These are phyloP conservation scores for Lasioglossum baleicum DNA, from an alignment of 1,140 invertebrate species.

Conservation along the genomic window DNA sequence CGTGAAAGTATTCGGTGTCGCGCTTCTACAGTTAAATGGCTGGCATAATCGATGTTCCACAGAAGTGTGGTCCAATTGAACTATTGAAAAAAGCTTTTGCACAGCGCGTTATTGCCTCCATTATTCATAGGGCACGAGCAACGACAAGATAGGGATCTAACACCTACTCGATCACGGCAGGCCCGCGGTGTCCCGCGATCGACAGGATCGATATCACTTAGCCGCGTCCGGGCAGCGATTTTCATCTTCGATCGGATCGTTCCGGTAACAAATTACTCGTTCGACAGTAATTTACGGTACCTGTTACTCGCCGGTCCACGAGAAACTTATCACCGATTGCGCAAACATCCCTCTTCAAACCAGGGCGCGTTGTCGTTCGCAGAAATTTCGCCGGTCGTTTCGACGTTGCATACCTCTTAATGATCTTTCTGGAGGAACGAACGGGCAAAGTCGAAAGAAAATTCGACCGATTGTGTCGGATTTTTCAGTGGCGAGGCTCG, in stretches of 20 bases:
- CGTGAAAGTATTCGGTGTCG: no score
- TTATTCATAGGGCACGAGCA: slow-evolving; percentile 48
- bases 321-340: background rate
- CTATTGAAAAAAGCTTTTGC: slow-evolving; percentile 26
- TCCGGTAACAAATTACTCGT: slow-evolving; percentile 28
- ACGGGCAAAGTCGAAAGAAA: background rate
- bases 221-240: slow-evolving; percentile 32
- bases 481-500: slow-evolving; percentile 21
- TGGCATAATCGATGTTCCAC: no score
- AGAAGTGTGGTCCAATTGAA: background rate
- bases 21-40: no score
- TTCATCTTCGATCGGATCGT: slow-evolving; percentile 42
- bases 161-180: slow-evolving; percentile 47
- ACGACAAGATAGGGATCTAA: slow-evolving; percentile 45
- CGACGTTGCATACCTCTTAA: background rate
- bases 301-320: slow-evolving; percentile 16
- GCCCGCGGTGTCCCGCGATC: slow-evolving; percentile 36
- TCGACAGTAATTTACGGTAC: slow-evolving; percentile 24
- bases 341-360: background rate
- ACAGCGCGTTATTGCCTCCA: slow-evolving; percentile 35
- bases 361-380: background rate
- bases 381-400: background rate
- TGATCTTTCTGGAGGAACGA: background rate
- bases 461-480: slow-evolving; percentile 24
- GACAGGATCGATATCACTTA: slow-evolving; percentile 49